phyloP scores from a whole-genome alignment of 2,113 vertebrate species.

The Callipepla squamata region DNA sequence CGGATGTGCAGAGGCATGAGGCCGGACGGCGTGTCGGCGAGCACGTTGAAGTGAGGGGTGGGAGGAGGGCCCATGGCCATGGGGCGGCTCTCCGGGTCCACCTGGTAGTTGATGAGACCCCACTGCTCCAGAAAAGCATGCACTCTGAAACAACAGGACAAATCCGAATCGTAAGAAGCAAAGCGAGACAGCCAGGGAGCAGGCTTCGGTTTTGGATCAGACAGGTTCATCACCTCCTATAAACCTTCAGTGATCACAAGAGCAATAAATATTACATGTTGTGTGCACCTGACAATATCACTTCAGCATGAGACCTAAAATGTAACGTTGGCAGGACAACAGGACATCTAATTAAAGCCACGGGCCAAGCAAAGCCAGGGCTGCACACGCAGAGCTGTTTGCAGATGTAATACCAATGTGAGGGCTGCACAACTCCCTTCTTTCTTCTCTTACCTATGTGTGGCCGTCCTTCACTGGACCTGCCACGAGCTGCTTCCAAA shows the following conservation, averaged over 20 bases:
- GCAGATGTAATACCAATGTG: rapidly evolving
- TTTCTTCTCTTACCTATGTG: not conserved
- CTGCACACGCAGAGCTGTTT: rapidly evolving
- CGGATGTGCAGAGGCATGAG: slow-evolving; percentile 94
- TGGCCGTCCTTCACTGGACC: not conserved
- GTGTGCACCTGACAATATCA: not conserved
- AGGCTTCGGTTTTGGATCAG: not conserved
- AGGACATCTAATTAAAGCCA: not conserved
- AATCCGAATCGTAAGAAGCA: rapidly evolving
- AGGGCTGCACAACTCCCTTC: not conserved
- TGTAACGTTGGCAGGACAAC: not conserved
- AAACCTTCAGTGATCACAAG: rapidly evolving
- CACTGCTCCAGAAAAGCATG: slow-evolving; percentile 98
- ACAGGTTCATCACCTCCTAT: not conserved
- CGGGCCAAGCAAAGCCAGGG: not conserved
- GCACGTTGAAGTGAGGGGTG: slow-evolving; percentile 95
- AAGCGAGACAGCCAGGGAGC: not conserved
- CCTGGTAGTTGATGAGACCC: slow-evolving; percentile 98
- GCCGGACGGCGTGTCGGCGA: slow-evolving; percentile 93
- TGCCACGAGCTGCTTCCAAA: no score
- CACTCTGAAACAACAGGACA: slow-evolving; percentile 74
- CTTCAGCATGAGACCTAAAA: not conserved
- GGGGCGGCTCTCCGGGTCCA: slow-evolving; percentile 94
- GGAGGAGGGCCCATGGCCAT: slow-evolving; percentile 97
- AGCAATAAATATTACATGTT: rapidly evolving